Evolutionary conservation across 2,888 invertebrate genomes (phyloP), one percentile per base, ranked within the genome.

Genomic region (Harpagoxenus sublaevis): DNA sequence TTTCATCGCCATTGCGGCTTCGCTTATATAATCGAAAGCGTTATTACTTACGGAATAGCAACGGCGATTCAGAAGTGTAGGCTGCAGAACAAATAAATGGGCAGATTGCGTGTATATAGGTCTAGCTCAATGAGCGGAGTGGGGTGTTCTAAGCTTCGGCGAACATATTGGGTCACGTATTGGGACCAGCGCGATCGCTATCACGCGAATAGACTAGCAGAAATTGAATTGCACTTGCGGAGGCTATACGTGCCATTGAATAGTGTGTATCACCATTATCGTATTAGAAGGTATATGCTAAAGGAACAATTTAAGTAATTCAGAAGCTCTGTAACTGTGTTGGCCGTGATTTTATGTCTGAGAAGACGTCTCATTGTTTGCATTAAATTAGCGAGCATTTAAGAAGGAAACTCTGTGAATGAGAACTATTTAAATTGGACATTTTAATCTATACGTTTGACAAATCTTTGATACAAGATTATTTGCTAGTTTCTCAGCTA

Each of bases 101-200:
- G 78, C 23, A 42, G 66, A 84, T 89, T 74, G 83, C 85, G 70
- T 84, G 85, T 60, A 85, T 83, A 84, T 84, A 78, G 86, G 68
- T 78, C 79, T 82, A 84, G 83, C 78, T 75, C 88, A 83, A 89
- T 70, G 77, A 84, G 63, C 48, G 70, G 70, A 66, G 55, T 31
- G 57, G 55, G 35, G 28, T 45, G 75, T 78, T 87, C 83, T 88
- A 85, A 90, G 85, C 88, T 85, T 63, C 82, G 35, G 86, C 84
- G 79, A 88, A 90, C 91, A 87, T 90, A 92, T 91, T 89, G 88
- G 89, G 91, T 93, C 93, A 93, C 92, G 93, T 93, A 92, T 91
- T 84, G 81, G 68, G 62, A 81, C 48, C 60, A 18, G 28, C 9
- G 68, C 39, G 57, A 88, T 81, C 71, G 55, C 82, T 68, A 87